phyloP scores from a whole-genome alignment of 2,113 vertebrate genomes.

The Irena cyanogastra region DNA sequence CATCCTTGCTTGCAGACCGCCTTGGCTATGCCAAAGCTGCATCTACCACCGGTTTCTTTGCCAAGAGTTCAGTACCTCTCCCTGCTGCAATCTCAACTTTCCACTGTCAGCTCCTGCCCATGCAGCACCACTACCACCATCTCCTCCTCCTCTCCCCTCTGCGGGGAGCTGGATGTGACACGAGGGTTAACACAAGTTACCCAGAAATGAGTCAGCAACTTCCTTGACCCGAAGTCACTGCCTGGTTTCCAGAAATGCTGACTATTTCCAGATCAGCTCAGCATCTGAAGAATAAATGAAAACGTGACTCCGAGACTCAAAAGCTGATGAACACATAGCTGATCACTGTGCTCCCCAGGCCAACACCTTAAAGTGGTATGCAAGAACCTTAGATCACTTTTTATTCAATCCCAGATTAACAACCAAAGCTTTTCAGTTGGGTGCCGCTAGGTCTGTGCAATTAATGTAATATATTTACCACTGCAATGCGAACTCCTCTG shows the following conservation, averaged over 20 bases:
- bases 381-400: background rate
- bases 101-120: background rate
- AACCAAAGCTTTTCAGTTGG: background rate
- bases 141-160: background rate
- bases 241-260: constrained; percentile 24
- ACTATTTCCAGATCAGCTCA: background rate
- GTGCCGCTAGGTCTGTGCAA: accelerated
- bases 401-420: accelerated
- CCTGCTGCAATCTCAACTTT: background rate
- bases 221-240: background rate
- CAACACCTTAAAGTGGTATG: background rate
- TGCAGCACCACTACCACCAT: background rate
- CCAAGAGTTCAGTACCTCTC: background rate
- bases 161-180: background rate
- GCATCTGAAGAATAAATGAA: background rate
- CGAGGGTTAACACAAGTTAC: background rate
- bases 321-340: background rate
- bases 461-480: background rate
- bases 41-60: background rate
- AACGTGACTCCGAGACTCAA: background rate
- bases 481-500: background rate
- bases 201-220: constrained; percentile 39
- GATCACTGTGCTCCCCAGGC: background rate
- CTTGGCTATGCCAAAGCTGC: background rate
- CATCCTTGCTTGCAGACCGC: background rate